These are phyloP conservation scores for Marmota monax DNA, from an alignment of 2,113 vertebrate genomes.

Conservation along the genomic window DNA sequence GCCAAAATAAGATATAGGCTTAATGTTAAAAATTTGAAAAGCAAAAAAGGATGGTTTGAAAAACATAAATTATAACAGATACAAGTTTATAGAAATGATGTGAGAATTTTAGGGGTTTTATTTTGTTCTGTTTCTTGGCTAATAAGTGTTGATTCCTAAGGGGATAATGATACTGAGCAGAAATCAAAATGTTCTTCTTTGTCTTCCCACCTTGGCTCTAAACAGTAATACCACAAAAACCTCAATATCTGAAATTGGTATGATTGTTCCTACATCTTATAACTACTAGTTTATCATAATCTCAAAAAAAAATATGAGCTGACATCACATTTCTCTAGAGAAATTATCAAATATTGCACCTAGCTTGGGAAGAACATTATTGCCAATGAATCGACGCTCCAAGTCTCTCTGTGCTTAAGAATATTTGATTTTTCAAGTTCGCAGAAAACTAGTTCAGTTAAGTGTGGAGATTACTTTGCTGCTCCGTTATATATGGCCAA, in stretches of 20 bases:
- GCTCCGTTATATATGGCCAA: slow-evolving; percentile 49
- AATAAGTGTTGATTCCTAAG: not conserved
- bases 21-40: slow-evolving; percentile 17
- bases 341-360: not conserved
- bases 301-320: not conserved
- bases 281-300: not conserved
- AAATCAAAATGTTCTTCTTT: not conserved
- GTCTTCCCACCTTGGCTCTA: not conserved
- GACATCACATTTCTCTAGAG: not conserved
- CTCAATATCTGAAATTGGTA: not conserved
- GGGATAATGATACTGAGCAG: not conserved
- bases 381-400: not conserved
- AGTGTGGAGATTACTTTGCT: not conserved
- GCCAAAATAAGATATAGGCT: not conserved
- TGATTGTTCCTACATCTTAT: not conserved
- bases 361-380: not conserved
- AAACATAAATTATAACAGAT: not conserved
- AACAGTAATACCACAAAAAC: not conserved
- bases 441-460: not conserved
- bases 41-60: not conserved
- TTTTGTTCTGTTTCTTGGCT: not conserved
- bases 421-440: not conserved
- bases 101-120: not conserved
- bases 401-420: not conserved
- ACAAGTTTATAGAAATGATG: not conserved